Base-by-base conservation (phyloP, 35 echinoderm and acorn worm genomes). In the Apostichopus parvimensis region DNA sequence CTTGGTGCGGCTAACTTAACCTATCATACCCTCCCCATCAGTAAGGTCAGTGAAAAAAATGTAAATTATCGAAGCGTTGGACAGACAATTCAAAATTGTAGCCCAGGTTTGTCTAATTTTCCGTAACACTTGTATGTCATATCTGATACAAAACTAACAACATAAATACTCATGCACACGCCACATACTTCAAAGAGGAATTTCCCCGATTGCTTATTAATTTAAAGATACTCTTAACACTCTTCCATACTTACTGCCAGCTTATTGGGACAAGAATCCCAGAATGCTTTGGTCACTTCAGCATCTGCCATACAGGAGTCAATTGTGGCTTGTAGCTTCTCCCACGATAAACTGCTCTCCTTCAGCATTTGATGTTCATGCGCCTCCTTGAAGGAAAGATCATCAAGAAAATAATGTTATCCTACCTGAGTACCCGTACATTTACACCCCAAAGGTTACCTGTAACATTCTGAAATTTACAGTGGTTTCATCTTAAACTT, bases 241-340 rank as follows among this genome's bases (percentile, higher is more conserved):
- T 45, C 6, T 68, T 68, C 25, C 54, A 2, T 28, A 94, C 94
- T 95, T 79, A 98, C 97, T 21, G 95, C 87, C 21, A 98, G 90
- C 79, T 98, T 96, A 66, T 92, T 62, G 9, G 97, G 97, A 59
- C 97, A 98, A 6, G 94, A 94, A 60, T 98, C 97, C 97, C 96
- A 98, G 81, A 96, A 98, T 82, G 91, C 88, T 57, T 93, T 95
- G 52, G 97, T 98, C 52, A 95, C 93, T 80, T 98, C 97, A 8
- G 97, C 97, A 77, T 96, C 91, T 55, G 93, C 91, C 57, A 93
- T 91, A 28, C 93, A 94, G 57, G 73, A 82, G 57, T 98, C 95
- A 8, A 96, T 80, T 34, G 70, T 94, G 5, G 87, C 82, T 60
- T 94, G 80, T 53, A 98, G 20, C 23, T 90, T 92, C 61, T 98